phyloP scores from a whole-genome alignment of 1,140 invertebrate species.

The Sesamia nonagrioides region DNA sequence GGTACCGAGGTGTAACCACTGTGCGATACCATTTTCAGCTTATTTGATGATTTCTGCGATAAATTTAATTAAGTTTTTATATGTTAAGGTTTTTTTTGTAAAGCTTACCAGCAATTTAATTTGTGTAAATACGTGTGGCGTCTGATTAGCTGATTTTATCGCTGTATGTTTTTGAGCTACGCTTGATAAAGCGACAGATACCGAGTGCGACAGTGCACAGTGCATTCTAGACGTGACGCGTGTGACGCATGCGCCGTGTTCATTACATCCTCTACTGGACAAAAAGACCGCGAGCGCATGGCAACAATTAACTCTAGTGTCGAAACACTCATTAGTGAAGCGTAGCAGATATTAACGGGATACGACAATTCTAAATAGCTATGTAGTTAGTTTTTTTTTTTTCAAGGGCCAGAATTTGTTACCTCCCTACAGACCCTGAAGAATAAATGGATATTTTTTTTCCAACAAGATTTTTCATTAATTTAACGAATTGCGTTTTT shows the following conservation, averaged over 20 bases:
- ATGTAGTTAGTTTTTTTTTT: background rate
- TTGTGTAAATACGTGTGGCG: background rate
- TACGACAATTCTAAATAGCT: background rate
- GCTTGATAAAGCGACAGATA: background rate
- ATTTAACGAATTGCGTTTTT: no score
- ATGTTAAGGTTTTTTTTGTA: background rate
- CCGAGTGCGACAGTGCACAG: background rate
- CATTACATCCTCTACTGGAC: slow-evolving; percentile 25
- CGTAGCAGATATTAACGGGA: background rate
- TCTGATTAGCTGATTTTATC: background rate
- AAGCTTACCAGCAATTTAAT: slow-evolving; percentile 3
- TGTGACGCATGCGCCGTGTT: slow-evolving; percentile 21
- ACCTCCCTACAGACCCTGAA: no score
- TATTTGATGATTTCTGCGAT: slow-evolving; percentile 20
- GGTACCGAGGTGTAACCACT: slow-evolving; percentile 20
- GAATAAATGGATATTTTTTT: no score
- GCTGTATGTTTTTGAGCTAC: background rate
- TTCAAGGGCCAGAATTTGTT: background rate
- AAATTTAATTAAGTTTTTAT: slow-evolving; percentile 1
- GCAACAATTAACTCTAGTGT: slow-evolving; percentile 30
- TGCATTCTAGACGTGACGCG: background rate
- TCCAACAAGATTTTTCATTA: no score
- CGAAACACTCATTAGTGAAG: slow-evolving; percentile 18
- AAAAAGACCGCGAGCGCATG: slow-evolving; percentile 18
- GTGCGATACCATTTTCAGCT: slow-evolving; percentile 19